Evolutionary conservation across 2,888 invertebrate genomes (phyloP), one percentile per base, ranked within the genome.

Genomic region (Pseudococcus viburni): DNA sequence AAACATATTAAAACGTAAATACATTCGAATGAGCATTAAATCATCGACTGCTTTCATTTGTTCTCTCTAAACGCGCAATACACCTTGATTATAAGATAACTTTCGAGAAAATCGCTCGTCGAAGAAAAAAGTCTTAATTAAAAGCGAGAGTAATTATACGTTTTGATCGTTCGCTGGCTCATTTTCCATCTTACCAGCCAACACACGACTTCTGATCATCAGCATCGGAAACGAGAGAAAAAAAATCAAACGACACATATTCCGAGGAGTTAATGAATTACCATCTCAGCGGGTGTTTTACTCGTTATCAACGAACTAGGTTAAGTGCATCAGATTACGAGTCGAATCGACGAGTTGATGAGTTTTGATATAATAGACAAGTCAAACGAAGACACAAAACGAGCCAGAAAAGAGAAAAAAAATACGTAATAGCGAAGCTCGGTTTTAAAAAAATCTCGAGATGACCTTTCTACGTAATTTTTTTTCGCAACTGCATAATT

Each of bases 61-160:
- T 42, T 9, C 15, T 19, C 9, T 0, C 17, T 83, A 26, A 46
- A 83, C 77, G 77, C 77, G 33, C 33, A 77, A 33, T 39, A 39
- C 33, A 77, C 12, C 17, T 42, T 42, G 77, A 42, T 77, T 39
- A 26, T 33, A 22, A 77, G 4, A 77, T 77, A 33, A 77, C 77
- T 77, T 77, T 77, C 77, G 77, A 46, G 80, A 33, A 33, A 73
- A 26, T 73, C 22, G 9, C 33, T n/a, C 59, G 33, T 33, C 26
- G 26, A 33, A 33, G 26, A 33, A 46, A n/a, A 83, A 83, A 83
- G 46, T 83, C n/a, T 46, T 83, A 26, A 46, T 83, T 83, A 83
- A 83, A 83, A 83, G 80, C 80, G 80, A 83, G 80, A 83, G 80
- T 83, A 83, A 83, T 83, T 83, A 83, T 17, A 33, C 6, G 9